These are phyloP conservation scores for Nautilus pompilius DNA, from an alignment of 1,140 invertebrate genomes.

Conservation along the genomic window DNA sequence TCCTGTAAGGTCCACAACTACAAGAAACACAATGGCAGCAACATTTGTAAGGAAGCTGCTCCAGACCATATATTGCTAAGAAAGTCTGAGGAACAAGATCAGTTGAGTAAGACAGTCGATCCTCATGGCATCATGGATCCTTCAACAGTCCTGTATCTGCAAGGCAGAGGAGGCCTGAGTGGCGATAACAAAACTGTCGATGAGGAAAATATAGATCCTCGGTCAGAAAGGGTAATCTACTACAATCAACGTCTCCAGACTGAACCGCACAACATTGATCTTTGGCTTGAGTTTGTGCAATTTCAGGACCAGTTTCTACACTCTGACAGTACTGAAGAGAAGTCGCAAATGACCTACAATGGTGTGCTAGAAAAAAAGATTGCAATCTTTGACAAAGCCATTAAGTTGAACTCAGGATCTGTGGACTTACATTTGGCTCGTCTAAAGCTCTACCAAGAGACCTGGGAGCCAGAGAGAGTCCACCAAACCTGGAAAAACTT, in stretches of 20 bases:
- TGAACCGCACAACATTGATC: conserved; percentile 47
- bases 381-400: conserved; percentile 55
- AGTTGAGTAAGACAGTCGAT: conserved; percentile 3
- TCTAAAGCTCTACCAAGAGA: conserved; percentile 47
- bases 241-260: conserved; percentile 53
- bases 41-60: neutral
- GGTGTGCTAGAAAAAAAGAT: conserved; percentile 55
- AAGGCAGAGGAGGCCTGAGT: conserved; percentile 23
- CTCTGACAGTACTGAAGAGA: neutral
- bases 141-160: conserved; percentile 26
- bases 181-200: neutral
- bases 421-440: conserved; percentile 49
- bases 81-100: neutral
- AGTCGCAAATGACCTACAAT: too few relatives aligned
- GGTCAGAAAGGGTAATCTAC: conserved; percentile 34
- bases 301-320: conserved; percentile 51
- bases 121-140: conserved; percentile 21
- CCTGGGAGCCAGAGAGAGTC: conserved; percentile 48
- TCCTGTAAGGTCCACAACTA: neutral
- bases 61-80: conserved; percentile 11
- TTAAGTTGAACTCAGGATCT: conserved; percentile 54
- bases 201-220: conserved; percentile 10
- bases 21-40: neutral
- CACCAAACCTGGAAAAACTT: conserved; percentile 55
- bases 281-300: conserved; percentile 58